Evolutionary conservation across 1,140 invertebrate genomes (phyloP).

Genomic region (Acromyrmex echinatior): DNA sequence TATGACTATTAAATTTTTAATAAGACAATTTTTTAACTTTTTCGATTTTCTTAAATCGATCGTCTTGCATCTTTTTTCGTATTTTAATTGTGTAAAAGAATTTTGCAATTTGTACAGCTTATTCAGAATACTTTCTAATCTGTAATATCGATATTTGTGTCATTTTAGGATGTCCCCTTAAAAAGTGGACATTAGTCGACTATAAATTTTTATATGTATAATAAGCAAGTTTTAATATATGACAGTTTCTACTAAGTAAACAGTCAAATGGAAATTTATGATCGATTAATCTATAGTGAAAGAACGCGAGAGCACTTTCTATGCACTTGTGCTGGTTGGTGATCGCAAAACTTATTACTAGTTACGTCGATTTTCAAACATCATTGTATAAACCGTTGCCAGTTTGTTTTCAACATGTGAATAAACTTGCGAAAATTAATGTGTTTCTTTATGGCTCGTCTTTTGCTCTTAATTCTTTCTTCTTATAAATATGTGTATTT

Average conservation of each 20-base stretch:
- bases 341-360: constrained; percentile 55
- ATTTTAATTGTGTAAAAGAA: too few relatives aligned
- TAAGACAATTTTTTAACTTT: too few relatives aligned
- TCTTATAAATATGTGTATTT: neutral
- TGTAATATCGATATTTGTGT: too few relatives aligned
- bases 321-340: constrained; percentile 21
- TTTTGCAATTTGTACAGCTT: too few relatives aligned
- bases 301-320: constrained; percentile 18
- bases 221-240: neutral
- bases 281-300: constrained; percentile 39
- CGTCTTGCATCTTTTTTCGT: too few relatives aligned
- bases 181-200: neutral
- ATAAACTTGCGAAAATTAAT: constrained; percentile 29
- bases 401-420: constrained; percentile 4
- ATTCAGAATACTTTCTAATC: too few relatives aligned
- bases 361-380: constrained; percentile 47
- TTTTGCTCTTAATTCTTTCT: constrained; percentile 5
- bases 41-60: too few relatives aligned
- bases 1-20: too few relatives aligned
- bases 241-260: neutral
- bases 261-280: neutral
- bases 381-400: constrained; percentile 50
- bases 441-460: neutral
- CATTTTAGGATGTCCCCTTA: neutral
- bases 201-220: neutral